Conservation (phyloP, 2,888 invertebrate genomes). For the Micropterix aruncella region DNA sequence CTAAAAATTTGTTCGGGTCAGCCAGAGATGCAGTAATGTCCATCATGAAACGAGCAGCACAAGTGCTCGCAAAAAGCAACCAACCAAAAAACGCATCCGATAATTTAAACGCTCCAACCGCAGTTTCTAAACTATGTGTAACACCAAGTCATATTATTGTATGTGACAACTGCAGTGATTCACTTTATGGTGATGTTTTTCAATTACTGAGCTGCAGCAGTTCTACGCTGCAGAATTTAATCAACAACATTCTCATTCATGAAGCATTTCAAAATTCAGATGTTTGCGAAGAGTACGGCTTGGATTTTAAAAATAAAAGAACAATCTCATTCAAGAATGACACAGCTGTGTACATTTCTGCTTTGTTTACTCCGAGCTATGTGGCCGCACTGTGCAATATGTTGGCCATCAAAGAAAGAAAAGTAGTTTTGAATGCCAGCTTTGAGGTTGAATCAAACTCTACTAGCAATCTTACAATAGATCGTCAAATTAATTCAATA, state of each 20-base stretch:
- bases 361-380: slow-evolving; percentile 51
- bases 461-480: slow-evolving; percentile 30
- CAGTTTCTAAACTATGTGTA: slow-evolving; percentile 41
- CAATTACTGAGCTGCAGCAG: slow-evolving; percentile 59
- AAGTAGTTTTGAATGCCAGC: slow-evolving; percentile 50
- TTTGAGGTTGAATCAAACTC: slow-evolving; percentile 36
- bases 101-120: slow-evolving; percentile 28
- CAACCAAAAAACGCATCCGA: slow-evolving; percentile 44
- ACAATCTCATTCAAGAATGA: slow-evolving; percentile 33
- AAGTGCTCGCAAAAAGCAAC: slow-evolving; percentile 64
- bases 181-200: slow-evolving; percentile 56
- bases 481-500: slow-evolving; percentile 23
- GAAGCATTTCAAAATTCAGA: slow-evolving; percentile 45
- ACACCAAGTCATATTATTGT: slow-evolving; percentile 61
- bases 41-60: slow-evolving; percentile 84
- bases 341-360: slow-evolving; percentile 42
- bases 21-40: slow-evolving; percentile 85
- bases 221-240: slow-evolving; percentile 41
- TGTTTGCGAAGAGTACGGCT: slow-evolving; percentile 44
- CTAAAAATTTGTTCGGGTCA: slow-evolving; percentile 67
- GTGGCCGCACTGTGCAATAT: slow-evolving; percentile 68
- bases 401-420: slow-evolving; percentile 50
- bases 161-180: slow-evolving; percentile 61
- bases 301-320: slow-evolving; percentile 45
- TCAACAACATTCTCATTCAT: slow-evolving; percentile 44